phyloP scores from a whole-genome alignment of 2,888 invertebrate genomes.

The Sturmia bella region DNA sequence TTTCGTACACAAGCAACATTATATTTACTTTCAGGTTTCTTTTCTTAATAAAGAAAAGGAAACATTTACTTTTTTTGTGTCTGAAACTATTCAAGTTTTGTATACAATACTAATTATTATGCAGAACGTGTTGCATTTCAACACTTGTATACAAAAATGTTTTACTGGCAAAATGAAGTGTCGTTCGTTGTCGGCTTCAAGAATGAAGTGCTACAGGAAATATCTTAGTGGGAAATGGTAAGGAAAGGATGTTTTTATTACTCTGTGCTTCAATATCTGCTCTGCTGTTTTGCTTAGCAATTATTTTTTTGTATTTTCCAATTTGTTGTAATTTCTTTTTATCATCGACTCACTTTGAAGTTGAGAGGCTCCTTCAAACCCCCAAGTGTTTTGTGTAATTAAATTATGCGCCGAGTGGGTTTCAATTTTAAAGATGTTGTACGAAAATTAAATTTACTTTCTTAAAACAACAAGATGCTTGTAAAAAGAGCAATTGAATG shows the following conservation, averaged over 20 bases:
- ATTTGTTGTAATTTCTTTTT: constrained; percentile 25
- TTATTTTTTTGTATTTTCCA: constrained; percentile 19
- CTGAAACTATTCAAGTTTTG: constrained; percentile 42
- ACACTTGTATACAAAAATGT: constrained; percentile 50
- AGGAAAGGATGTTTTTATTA: constrained; percentile 21
- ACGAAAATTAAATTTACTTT: constrained; percentile 63
- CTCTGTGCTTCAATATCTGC: constrained; percentile 40
- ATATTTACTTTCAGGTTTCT: background rate
- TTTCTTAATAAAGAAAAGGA: constrained; percentile 36
- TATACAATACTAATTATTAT: constrained; percentile 66
- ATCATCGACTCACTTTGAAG: constrained; percentile 62
- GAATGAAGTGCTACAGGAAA: constrained; percentile 16
- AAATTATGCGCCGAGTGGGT: constrained; percentile 67
- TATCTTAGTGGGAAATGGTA: constrained; percentile 1
- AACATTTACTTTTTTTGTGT: constrained; percentile 23
- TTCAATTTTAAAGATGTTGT: constrained; percentile 61
- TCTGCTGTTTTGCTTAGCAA: constrained; percentile 30
- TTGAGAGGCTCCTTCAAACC: constrained; percentile 58
- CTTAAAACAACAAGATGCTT: constrained; percentile 31
- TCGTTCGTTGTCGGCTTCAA: background rate
- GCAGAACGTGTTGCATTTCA: constrained; percentile 69
- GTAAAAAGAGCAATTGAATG: constrained; percentile 13
- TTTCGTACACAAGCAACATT: background rate
- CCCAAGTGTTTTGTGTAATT: constrained; percentile 69
- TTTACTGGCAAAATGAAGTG: background rate